Conservation (phyloP, 2,888 invertebrate species). For the Elaeidobius kamerunicus region DNA sequence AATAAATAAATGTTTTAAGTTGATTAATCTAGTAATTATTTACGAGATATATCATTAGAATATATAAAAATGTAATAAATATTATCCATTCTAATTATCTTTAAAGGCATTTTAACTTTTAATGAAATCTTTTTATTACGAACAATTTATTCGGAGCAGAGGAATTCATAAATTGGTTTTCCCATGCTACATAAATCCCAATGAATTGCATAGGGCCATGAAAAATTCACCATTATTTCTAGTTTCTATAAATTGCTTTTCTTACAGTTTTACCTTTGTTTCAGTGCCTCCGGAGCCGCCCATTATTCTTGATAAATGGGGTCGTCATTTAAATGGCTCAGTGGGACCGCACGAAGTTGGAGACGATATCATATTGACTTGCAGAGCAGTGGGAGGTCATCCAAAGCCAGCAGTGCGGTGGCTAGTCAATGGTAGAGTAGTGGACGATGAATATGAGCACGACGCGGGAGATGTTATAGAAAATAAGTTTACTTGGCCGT, state of each 20-base stretch:
- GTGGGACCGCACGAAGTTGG: conserved; percentile 85
- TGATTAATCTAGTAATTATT: no score
- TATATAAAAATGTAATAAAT: no score
- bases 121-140: neutral
- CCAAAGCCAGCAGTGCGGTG: conserved; percentile 81
- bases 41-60: no score
- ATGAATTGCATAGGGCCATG: conserved; percentile 10
- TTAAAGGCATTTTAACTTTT: neutral
- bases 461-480: conserved; percentile 84
- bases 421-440: conserved; percentile 76
- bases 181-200: conserved; percentile 10
- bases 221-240: conserved; percentile 22
- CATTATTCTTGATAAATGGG: conserved; percentile 80
- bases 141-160: conserved; percentile 5
- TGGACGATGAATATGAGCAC: conserved; percentile 80
- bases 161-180: conserved; percentile 14
- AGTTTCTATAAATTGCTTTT: conserved; percentile 21
- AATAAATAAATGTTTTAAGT: no score
- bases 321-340: conserved; percentile 75
- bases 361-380: conserved; percentile 79
- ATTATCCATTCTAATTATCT: no score
- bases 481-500: conserved; percentile 73
- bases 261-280: conserved; percentile 26
- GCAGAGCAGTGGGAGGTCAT: conserved; percentile 82
- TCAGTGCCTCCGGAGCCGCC: conserved; percentile 86